Conservation (phyloP, 2,113 vertebrate species). For the Daphoenositta chrysoptera region DNA sequence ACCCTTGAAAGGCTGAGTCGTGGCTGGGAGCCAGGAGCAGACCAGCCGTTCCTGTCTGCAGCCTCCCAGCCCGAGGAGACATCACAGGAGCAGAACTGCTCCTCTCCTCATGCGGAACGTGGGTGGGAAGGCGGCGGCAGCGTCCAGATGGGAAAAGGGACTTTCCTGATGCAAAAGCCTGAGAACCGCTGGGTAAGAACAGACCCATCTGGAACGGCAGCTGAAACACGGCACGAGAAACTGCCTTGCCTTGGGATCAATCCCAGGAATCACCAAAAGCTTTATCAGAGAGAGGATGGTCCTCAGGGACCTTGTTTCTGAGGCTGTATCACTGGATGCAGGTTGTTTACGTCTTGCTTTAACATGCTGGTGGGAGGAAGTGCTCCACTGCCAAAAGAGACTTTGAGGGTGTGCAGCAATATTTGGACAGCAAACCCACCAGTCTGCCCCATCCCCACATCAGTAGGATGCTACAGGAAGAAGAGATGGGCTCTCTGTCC, state of each 20-base stretch:
- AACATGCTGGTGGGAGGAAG: neutral
- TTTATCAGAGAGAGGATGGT: neutral
- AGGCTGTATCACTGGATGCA: neutral
- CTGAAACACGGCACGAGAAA: neutral
- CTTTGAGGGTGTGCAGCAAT: neutral
- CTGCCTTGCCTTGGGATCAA: neutral
- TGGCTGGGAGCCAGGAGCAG: neutral
- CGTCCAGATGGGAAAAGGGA: conserved; percentile 35
- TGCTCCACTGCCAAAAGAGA: neutral
- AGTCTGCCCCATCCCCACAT: fast-evolving
- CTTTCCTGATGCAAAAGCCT: conserved; percentile 28
- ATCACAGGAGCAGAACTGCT: neutral
- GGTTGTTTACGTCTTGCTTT: neutral
- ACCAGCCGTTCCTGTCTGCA: neutral
- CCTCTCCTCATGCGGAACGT: neutral
- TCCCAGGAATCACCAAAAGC: neutral
- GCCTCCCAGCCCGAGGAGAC: neutral
- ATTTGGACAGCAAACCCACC: neutral
- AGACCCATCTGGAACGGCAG: neutral
- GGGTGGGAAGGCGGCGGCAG: neutral
- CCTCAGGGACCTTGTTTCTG: neutral
- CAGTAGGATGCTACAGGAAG: neutral
- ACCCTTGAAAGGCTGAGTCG: neutral
- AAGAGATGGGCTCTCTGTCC: neutral
- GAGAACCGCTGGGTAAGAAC: neutral